Conservation (phyloP, 2,113 vertebrate species). For the Hyla sarda region DNA sequence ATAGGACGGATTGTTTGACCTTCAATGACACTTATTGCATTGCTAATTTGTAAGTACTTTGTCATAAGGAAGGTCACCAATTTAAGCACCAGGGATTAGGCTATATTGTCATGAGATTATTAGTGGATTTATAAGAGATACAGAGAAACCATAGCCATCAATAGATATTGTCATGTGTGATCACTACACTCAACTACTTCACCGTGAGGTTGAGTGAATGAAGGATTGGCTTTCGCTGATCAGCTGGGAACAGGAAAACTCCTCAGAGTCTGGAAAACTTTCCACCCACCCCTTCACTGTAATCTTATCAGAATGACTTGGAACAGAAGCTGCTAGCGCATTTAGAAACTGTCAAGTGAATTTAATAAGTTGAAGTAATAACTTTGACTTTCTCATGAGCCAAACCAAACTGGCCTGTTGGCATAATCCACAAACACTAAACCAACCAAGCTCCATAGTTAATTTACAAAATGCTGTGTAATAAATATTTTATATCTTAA, state of each 20-base stretch:
- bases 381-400: slow-evolving; percentile 15
- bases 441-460: neutral
- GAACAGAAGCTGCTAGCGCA: slow-evolving; percentile 32
- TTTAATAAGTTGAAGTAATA: slow-evolving; percentile 37
- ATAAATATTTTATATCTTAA: slow-evolving; percentile 25
- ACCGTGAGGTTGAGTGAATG: slow-evolving; percentile 2
- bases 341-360: slow-evolving; percentile 48
- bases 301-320: slow-evolving; percentile 53
- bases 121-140: neutral
- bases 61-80: neutral
- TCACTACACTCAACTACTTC: neutral
- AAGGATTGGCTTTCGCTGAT: slow-evolving; percentile 13
- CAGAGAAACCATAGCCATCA: neutral
- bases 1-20: neutral
- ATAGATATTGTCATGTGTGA: neutral
- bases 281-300: slow-evolving; percentile 31
- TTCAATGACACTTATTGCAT: neutral
- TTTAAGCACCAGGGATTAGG: neutral
- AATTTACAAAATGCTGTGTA: neutral
- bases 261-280: slow-evolving; percentile 41
- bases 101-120: neutral
- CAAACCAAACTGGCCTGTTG: slow-evolving; percentile 22
- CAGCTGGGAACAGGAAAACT: slow-evolving; percentile 36
- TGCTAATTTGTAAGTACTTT: neutral
- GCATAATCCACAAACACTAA: neutral